Base-by-base conservation (phyloP, 2,113 vertebrate genomes). In the Takifugu flavidus region DNA sequence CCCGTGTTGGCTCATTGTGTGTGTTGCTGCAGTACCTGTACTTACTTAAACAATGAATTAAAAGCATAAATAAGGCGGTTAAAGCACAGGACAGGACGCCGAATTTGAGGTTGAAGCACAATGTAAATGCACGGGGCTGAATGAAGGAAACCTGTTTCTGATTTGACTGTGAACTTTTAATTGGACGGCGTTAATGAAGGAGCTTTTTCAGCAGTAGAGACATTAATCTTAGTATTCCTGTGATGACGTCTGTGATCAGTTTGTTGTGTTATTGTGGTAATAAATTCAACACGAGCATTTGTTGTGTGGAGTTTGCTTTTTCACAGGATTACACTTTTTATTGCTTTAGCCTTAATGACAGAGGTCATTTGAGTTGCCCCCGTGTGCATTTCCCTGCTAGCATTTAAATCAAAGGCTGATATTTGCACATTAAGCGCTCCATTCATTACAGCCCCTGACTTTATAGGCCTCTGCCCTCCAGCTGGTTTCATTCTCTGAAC, bases 191-290 rank as follows among this genome's bases (percentile, higher is more conserved):
- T 77, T 53, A 55, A 11, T 39, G 34, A 4, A 60, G 54, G 69
- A 75, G 14, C n/a, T 53, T 43, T 78, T 47, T 53, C 55, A 65
- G 15, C 25, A 8, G 31, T 77, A 44, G 65, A 79, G 25, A 65
- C 62, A 56, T 34, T 44, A 1, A 54, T 65, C 28, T 67, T 47
- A n/a, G 2, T 7, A 61, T 56, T 60, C 56, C 54, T 68, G 78
- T 77, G 59, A 46, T 72, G 53, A 49, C 62, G 59, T 78, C 4
- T 73, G 43, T 64, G 66, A 53, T 80, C 31, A 56, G 42, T 57
- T 67, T 77, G 73, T 76, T 66, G 69, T 70, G 62, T 79, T 65
- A 68, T 69, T 62, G 77, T 74, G 61, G 53, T 54, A 84, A 75
- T 84, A 87, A 86, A 86, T 74, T 64, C 34, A 62, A 79, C 55